Evolutionary conservation across 2,888 invertebrate species (phyloP).

Genomic region (Rhimphoctona megacephalus): DNA sequence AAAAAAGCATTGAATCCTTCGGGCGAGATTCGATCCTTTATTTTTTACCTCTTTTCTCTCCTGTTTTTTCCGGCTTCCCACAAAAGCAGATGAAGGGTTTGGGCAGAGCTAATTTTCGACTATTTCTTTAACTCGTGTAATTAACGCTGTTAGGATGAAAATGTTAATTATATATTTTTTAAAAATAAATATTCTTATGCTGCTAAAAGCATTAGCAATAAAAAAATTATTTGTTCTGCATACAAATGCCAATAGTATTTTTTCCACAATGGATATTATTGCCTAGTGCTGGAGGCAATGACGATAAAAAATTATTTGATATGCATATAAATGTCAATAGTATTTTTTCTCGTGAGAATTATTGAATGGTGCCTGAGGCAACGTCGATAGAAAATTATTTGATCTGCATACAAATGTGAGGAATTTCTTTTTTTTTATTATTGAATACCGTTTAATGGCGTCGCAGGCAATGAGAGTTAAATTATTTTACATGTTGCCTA

Average conservation of each 20-base stretch:
- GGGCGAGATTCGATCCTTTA: conserved; percentile 4
- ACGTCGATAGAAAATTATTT: neutral
- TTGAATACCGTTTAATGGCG: neutral
- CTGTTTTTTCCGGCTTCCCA: neutral
- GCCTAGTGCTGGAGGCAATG: neutral
- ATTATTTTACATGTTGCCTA: neutral
- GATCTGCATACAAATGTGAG: neutral
- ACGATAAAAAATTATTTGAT: neutral
- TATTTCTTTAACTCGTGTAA: neutral
- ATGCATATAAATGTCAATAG: neutral
- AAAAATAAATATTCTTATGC: neutral
- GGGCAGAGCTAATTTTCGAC: neutral
- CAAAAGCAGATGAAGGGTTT: neutral
- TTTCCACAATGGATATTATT: neutral
- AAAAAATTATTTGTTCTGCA: neutral
- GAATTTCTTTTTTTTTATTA: neutral
- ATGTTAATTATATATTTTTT: neutral
- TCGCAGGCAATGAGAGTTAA: neutral
- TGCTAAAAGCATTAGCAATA: neutral
- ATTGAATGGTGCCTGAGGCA: neutral
- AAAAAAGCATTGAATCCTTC: neutral
- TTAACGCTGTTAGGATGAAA: neutral
- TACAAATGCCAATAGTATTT: neutral
- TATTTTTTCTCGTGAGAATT: no score
- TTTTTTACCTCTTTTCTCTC: neutral